Evolutionary conservation across 2,888 invertebrate genomes (phyloP).

Genomic region (Agrilus mali): DNA sequence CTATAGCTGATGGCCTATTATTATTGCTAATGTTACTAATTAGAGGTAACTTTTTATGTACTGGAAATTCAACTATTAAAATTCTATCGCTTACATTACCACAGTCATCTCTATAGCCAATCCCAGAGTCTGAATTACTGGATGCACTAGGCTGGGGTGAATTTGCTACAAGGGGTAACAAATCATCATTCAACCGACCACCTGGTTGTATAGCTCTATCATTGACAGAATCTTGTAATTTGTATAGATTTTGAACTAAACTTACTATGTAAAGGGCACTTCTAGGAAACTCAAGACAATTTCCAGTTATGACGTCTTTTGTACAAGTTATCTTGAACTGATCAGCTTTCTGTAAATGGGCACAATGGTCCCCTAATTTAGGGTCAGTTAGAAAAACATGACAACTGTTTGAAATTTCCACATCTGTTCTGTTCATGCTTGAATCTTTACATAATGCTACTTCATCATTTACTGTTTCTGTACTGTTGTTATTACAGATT

Average conservation of each 20-base stretch:
- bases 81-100: conserved; percentile 73
- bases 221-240: conserved; percentile 40
- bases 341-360: conserved; percentile 67
- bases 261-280: conserved; percentile 68
- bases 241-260: conserved; percentile 60
- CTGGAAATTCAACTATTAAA: conserved; percentile 61
- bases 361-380: conserved; percentile 67
- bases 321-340: conserved; percentile 81
- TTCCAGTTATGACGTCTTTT: conserved; percentile 59
- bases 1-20: conserved; percentile 27
- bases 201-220: conserved; percentile 6
- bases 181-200: conserved; percentile 32
- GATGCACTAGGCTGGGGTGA: conserved; percentile 83
- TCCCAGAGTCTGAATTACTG: conserved; percentile 90
- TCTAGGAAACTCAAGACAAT: conserved; percentile 82
- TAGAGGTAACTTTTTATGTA: conserved; percentile 25
- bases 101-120: conserved; percentile 84
- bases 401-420: conserved; percentile 72
- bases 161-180: conserved; percentile 43
- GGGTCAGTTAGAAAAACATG: conserved; percentile 92
- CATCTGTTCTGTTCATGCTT: conserved; percentile 27
- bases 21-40: conserved; percentile 12
- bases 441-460: conserved; percentile 4
- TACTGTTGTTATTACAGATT: conserved; percentile 35
- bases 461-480: conserved; percentile 9